A percentile compares a stretch with the other conserved stretches of the same genome.
Conservation (phyloP, 2,797 vertebrate species). For the Tauraco hartlaubi region DNA sequence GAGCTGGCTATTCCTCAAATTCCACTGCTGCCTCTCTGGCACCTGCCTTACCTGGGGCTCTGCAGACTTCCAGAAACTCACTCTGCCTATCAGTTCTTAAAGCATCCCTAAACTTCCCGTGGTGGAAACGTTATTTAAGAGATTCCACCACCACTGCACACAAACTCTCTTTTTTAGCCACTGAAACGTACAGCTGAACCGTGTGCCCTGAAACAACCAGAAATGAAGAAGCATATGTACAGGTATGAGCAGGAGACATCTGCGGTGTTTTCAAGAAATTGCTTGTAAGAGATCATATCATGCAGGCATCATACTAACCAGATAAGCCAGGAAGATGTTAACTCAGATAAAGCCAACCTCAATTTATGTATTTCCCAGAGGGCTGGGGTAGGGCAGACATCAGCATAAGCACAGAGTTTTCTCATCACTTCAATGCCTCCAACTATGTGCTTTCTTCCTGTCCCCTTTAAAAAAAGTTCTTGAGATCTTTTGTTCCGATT, state of each 20-base stretch:
- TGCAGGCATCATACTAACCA: background rate
- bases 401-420: accelerated
- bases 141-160: background rate
- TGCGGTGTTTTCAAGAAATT: background rate
- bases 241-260: background rate
- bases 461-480: background rate
- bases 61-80: background rate
- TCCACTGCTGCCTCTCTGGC: background rate
- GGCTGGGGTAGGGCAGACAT: background rate
- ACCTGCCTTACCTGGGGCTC: background rate
- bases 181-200: accelerated
- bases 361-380: background rate
- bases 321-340: background rate
- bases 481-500: background rate
- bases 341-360: background rate
- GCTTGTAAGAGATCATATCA: background rate
- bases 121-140: accelerated
- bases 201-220: background rate
- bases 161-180: background rate
- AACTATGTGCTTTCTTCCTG: accelerated
- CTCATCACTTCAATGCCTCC: background rate
- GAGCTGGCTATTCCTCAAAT: background rate
- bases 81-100: background rate
- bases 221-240: accelerated
- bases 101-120: background rate